Evolutionary conservation across 2,888 invertebrate species (phyloP), one percentile per base, ranked within the genome.

Genomic region (Leptinotarsa peninsularis): DNA sequence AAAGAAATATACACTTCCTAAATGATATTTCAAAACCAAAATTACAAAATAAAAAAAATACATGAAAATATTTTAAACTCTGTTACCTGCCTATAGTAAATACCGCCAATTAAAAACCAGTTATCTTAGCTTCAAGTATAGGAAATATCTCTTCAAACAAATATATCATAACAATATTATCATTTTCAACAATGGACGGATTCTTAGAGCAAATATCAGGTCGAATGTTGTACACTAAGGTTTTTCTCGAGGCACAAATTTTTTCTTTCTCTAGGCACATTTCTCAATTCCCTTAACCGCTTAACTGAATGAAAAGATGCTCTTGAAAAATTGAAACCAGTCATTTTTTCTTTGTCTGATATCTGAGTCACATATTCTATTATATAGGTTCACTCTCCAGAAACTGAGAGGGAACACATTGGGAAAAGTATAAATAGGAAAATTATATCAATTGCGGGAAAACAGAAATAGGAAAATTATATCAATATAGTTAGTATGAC

Each of bases 101-200:
- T 70, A 70, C 60, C 58, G 18, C 17, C 63, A 7, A 27, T 63
- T 69, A 78, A 58, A 63, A 63, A 21, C 21, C 18, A 60, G 60
- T 75, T 67, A 70, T 68, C 66, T 70, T 69, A 74, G 17, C 18
- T 73, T 50, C 69, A 66, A 72, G 56, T 72, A 76, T 74, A 76
- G 73, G 74, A 78, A 74, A 73, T 75, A 73, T 78, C 73, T 76
- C 68, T 68, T 75, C 67, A 71, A 78, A 67, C 66, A 67, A 75
- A 72, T 71, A 66, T 54, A 70, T 49, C 68, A 78, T 78, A 78
- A 79, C 73, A 79, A 71, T 79, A 71, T 79, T 76, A 75, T 78
- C 63, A 63, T 78, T 75, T 73, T 76, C 63, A 80, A 81, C 81
- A 82, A 82, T 83, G 83, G 83, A 83, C 83, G 83, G 83, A 83